These are phyloP conservation scores for Heliconius congener DNA, from an alignment of 1,140 invertebrate genomes.

Conservation along the genomic window DNA sequence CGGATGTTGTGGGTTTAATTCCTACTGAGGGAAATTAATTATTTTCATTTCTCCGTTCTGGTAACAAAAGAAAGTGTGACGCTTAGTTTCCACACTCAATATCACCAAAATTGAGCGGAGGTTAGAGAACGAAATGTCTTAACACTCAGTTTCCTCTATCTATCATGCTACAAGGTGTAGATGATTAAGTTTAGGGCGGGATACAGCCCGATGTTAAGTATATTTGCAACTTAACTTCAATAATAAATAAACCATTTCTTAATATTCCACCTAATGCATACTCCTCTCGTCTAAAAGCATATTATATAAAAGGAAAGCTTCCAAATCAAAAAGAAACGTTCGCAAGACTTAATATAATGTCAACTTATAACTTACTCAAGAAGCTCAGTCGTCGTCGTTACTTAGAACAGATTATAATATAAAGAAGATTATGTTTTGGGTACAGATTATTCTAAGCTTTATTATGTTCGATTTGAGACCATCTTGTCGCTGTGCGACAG, in stretches of 20 bases:
- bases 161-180: too few species aligned
- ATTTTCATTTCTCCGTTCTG: too few species aligned
- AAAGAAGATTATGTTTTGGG: constrained; percentile 1
- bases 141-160: too few species aligned
- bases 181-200: too few species aligned
- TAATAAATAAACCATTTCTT: constrained; percentile 5
- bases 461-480: not conserved
- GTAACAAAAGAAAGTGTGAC: too few species aligned
- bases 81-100: too few species aligned
- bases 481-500: too few species aligned
- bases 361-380: constrained; percentile 16
- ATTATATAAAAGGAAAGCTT: constrained; percentile 1
- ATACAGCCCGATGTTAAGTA: too few species aligned
- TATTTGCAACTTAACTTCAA: not conserved
- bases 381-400: not conserved
- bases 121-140: too few species aligned
- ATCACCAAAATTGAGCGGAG: too few species aligned
- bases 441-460: not conserved
- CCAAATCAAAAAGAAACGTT: constrained; percentile 6
- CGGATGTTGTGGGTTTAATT: too few species aligned
- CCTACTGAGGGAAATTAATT: too few species aligned
- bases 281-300: not conserved
- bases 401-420: constrained; percentile 17
- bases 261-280: not conserved
- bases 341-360: constrained; percentile 7